These are phyloP conservation scores for human DNA, from an alignment of 2,113 vertebrate genomes.

Conservation along the genomic window GRCh38 chr2:214606501-214607000, in stretches of 20 bases:
- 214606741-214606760: neutral
- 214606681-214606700: neutral
- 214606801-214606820: neutral
- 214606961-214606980: slow-evolving; percentile 44
- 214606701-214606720: neutral
- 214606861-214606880: slow-evolving; percentile 50
- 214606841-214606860: slow-evolving; percentile 10
- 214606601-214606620: neutral
- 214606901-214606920: neutral
- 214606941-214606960: slow-evolving; percentile 14
- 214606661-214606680: neutral
- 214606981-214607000: slow-evolving; percentile 37
- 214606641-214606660: neutral
- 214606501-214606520: neutral
- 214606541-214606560: neutral
- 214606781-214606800: neutral
- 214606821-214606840: neutral
- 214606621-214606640: neutral
- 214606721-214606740: neutral
- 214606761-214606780: neutral
- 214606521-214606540: neutral
- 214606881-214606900: neutral
- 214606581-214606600: neutral
- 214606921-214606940: neutral
- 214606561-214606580: neutral